Percentiles rank a stretch among this genome's conserved stretches.
Conservation (phyloP, 2,888 invertebrate species). For the Drosophila tanythrix region DNA sequence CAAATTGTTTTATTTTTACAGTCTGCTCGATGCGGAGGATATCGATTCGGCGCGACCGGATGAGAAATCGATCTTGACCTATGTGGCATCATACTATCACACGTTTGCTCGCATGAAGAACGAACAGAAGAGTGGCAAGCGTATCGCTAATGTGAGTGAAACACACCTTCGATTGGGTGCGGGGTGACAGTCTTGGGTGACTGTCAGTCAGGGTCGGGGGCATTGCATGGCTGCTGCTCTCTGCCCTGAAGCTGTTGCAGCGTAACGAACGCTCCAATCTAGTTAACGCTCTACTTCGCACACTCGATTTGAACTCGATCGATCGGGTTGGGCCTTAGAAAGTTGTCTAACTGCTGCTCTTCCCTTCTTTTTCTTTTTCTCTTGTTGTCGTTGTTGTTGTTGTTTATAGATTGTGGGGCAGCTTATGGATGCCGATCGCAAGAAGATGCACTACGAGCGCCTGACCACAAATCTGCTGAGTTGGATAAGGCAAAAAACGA, state of each 20-base stretch:
- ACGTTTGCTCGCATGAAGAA: constrained; percentile 99
- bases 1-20: constrained; percentile 56
- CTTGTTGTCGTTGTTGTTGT: background rate
- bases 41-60: constrained; percentile 97
- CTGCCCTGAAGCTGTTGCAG: constrained; percentile 58
- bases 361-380: constrained; percentile 20
- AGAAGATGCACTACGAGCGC: constrained; percentile 94
- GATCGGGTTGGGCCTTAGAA: constrained; percentile 66
- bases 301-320: constrained; percentile 49
- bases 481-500: constrained; percentile 96
- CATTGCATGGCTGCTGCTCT: constrained; percentile 43
- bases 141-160: constrained; percentile 96
- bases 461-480: constrained; percentile 94
- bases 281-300: constrained; percentile 78
- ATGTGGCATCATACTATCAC: constrained; percentile 99
- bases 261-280: constrained; percentile 71
- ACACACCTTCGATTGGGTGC: constrained; percentile 42
- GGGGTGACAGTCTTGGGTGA: constrained; percentile 27
- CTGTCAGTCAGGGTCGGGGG: constrained; percentile 50
- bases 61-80: constrained; percentile 99
- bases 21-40: constrained; percentile 97
- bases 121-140: constrained; percentile 97
- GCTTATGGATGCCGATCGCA: constrained; percentile 97
- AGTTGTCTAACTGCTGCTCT: constrained; percentile 59
- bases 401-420: constrained; percentile 94